Conservation (phyloP, 2,113 vertebrate species). For the Coptodon bakossiorum region DNA sequence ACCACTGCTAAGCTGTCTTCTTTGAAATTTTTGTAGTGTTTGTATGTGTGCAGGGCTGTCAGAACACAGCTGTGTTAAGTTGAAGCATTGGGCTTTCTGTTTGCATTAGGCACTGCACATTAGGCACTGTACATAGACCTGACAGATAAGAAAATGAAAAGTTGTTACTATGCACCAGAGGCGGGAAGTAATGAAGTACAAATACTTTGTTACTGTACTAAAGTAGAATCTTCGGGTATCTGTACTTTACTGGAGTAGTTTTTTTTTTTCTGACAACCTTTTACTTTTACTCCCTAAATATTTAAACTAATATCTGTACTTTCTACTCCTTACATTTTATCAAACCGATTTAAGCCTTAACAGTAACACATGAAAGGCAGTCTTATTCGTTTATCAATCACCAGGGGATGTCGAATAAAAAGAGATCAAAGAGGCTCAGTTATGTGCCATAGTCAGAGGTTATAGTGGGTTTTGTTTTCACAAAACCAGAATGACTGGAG, state of each 20-base stretch:
- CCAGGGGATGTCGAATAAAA: background rate
- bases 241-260: background rate
- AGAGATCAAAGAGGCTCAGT: background rate
- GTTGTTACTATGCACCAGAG: background rate
- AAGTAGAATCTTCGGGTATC: background rate
- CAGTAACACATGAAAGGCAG: background rate
- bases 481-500: background rate
- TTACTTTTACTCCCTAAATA: background rate
- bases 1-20: background rate
- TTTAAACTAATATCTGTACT: background rate
- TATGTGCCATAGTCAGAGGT: background rate
- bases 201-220: background rate
- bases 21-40: fast-evolving
- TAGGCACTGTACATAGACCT: background rate
- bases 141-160: background rate
- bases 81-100: background rate
- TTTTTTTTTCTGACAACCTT: background rate
- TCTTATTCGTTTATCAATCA: background rate
- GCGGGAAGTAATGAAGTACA: background rate
- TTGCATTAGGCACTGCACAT: background rate
- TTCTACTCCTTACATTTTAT: background rate
- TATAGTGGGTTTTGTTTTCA: background rate
- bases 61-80: background rate
- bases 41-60: background rate
- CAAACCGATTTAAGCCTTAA: background rate